These are phyloP conservation scores for Hylyphantes graminicola DNA, from an alignment of 1,140 invertebrate species.

Conservation along the genomic window DNA sequence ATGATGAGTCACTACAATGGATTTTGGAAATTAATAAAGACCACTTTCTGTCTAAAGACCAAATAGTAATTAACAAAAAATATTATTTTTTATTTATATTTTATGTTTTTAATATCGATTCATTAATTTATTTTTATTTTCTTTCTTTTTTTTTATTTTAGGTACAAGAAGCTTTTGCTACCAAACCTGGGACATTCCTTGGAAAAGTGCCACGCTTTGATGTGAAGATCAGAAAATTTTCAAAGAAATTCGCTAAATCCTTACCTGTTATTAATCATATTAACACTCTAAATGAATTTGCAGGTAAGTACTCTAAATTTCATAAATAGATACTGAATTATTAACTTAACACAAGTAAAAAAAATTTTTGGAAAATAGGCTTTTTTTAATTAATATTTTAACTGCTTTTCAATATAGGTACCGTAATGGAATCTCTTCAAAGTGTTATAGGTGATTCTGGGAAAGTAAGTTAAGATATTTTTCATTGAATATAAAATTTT, in stretches of 20 bases:
- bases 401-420: conserved; percentile 14
- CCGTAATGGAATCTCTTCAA: conserved; percentile 34
- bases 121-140: not conserved
- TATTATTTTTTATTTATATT: not conserved
- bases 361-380: too few relatives aligned
- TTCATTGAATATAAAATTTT: too few relatives aligned
- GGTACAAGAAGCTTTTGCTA: not conserved
- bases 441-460: conserved; percentile 8
- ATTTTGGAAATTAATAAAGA: conserved; percentile 61
- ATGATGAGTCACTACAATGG: conserved; percentile 3
- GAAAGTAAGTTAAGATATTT: conserved; percentile 10
- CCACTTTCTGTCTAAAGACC: conserved; percentile 71
- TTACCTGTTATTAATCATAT: conserved; percentile 32
- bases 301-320: conserved; percentile 74
- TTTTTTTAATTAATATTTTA: too few relatives aligned
- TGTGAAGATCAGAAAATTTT: conserved; percentile 42
- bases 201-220: conserved; percentile 63
- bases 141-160: not conserved
- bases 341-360: too few relatives aligned
- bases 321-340: conserved; percentile 32
- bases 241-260: conserved; percentile 18
- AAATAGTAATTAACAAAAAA: not conserved
- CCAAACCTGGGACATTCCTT: not conserved
- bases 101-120: not conserved
- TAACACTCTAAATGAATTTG: conserved; percentile 70